Evolutionary conservation across 1,140 invertebrate genomes (phyloP), one percentile per base, ranked within the genome.

Genomic region (Drosophila punjabiensis): DNA sequence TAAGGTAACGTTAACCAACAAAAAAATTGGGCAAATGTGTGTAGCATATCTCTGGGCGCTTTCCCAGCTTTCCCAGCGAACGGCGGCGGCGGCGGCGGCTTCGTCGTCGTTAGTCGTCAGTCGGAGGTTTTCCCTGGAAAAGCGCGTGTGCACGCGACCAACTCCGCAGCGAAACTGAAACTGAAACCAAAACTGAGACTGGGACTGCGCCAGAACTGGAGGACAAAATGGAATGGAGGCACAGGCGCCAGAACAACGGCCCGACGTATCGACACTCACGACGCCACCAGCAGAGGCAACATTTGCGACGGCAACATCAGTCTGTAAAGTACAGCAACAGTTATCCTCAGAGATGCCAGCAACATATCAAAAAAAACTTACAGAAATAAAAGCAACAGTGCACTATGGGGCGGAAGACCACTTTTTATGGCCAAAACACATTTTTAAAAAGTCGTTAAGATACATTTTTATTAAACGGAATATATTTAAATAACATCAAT

Each of bases 151-250:
- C 61, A 79, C 85, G 81, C 85, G 66, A 82, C 63, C 67, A 89
- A 73, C 85, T 89, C 79, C 62, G 69, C 75, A 79, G 70, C 74
- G 47, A 65, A 79, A 89, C 86, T 87, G 84, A 87, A 88, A 50
- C 70, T 35, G 43, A 52, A 61, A 70, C 52, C 43, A 18, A 64
- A 73, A 60, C 55, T 37, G 69, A 59, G 48, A 68, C 55, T 39
- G 35, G 55, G 35, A 58, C 35, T 58, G 55, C 35, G 20, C 14
- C 55, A n/a, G 35, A 58, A 28, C 20, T 71, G 50, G 45, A 50
- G 59, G 53, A 53, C 43, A 5, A 70, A 66, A 20, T 30, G 30
- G 16, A 65, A 68, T 58, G 24, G 11, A 20, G 63, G 28, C 32
- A 52, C 33, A 59, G 56, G 55, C 55, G 53, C 32, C 53, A 58